Conservation (phyloP, 2,113 vertebrate genomes). For the Anhinga anhinga region DNA sequence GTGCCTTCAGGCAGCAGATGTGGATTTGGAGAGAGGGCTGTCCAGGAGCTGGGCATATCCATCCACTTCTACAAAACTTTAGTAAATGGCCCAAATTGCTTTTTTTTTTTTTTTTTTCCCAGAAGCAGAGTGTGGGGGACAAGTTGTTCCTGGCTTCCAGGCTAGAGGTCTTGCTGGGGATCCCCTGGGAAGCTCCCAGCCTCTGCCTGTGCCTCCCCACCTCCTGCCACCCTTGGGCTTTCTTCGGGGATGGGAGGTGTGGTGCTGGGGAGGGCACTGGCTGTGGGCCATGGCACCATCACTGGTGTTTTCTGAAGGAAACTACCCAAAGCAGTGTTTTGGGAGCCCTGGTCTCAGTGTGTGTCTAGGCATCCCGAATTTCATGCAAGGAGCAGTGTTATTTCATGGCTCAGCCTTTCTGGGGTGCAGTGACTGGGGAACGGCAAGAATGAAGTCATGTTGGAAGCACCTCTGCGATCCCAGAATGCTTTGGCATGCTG, state of each 20-base stretch:
- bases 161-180: not conserved
- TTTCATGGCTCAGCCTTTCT: not conserved
- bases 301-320: not conserved
- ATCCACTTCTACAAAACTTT: not conserved
- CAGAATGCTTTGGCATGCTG: not conserved
- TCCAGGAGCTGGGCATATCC: not conserved
- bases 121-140: too few species aligned
- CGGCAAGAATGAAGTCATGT: fast-evolving
- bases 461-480: not conserved
- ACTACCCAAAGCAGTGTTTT: not conserved
- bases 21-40: not conserved
- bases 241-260: not conserved
- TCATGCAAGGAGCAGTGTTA: not conserved
- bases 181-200: not conserved
- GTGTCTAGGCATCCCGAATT: not conserved
- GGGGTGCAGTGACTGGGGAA: too few species aligned
- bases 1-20: not conserved
- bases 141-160: not conserved
- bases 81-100: not conserved
- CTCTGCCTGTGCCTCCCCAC: not conserved
- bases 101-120: not conserved
- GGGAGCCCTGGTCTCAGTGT: too few species aligned
- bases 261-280: not conserved
- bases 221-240: not conserved
- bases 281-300: not conserved